Evolutionary conservation across 2,888 invertebrate genomes (phyloP), one percentile per base, ranked within the genome.

Genomic region (Eustalomyia histrio): DNA sequence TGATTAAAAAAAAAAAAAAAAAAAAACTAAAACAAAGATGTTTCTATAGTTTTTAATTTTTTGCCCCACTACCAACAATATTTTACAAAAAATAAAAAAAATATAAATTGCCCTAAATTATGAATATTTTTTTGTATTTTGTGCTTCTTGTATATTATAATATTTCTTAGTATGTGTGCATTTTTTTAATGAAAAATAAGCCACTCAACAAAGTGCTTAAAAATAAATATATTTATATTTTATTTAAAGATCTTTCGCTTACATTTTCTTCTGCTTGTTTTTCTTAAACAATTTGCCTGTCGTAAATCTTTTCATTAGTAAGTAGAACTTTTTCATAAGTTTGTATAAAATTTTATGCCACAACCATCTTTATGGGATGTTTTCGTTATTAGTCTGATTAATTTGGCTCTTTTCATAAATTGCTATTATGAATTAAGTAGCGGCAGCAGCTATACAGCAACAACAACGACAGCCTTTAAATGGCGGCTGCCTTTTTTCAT

Each of bases 341-440:
- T 87, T 65, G 16, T 60, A 65, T 21, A 81, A 69, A 50, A 71
- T 78, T 76, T 71, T 65, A 73, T 79, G 75, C 79, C 80, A 80
- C 78, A 81, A 72, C 58, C 86, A 86, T 85, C 85, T 86, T 85
- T 85, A 86, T 86, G 86, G 86, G 83, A 85, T 86, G 86, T 88
- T 87, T 88, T 88, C 88, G 89, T 90, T 90, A 90, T 90, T 90
- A 90, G 90, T 89, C 90, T 90, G 90, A 90, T 90, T 90, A 90
- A 90, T 90, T 90, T 89, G 88, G 87, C 89, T 90, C 89, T 88
- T 90, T 89, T 90, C 88, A 89, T 89, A 89, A 89, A 89, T 89
- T 89, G 89, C 88, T 88, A 86, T 81, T 81, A 81, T 81, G 74
- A 81, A 81, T 75, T 64, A 74, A 58, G 43, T n/a, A 47, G 71